Evolutionary conservation across 2,888 invertebrate genomes (phyloP).

Genomic region (Quadroppia sp.): DNA sequence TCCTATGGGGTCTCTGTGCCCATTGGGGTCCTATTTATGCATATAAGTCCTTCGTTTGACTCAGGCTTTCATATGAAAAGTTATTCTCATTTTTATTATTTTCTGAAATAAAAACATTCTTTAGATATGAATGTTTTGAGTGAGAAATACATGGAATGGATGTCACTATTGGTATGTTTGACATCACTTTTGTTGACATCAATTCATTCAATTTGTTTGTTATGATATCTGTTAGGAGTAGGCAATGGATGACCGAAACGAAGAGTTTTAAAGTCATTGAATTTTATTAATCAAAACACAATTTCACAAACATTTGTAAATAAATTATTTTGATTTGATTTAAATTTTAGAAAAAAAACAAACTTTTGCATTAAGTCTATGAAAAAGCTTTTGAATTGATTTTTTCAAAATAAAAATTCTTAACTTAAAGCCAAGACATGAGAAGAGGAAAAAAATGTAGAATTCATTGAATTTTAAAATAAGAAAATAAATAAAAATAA

Average conservation of each 20-base stretch:
- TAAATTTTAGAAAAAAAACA: neutral
- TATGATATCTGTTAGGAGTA: neutral
- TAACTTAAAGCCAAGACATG: neutral
- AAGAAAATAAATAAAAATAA: neutral
- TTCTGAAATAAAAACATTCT: neutral
- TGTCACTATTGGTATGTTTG: constrained; percentile 3
- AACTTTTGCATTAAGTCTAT: too few relatives aligned
- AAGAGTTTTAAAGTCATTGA: too few relatives aligned
- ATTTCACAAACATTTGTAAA: too few relatives aligned
- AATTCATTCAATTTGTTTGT: neutral
- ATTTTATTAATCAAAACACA: too few relatives aligned
- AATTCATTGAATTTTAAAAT: neutral
- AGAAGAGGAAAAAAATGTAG: neutral
- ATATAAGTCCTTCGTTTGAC: neutral
- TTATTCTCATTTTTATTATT: neutral
- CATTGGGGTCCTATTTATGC: neutral
- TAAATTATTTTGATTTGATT: neutral
- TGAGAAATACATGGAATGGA: neutral
- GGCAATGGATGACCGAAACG: neutral
- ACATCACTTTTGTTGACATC: neutral
- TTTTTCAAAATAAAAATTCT: too few relatives aligned
- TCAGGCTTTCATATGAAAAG: neutral
- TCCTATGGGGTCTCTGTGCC: neutral
- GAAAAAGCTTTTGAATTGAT: too few relatives aligned
- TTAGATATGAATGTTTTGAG: neutral